A percentile compares a stretch with the other conserved stretches of the same genome.
These are phyloP conservation scores for Martes martes DNA, from an alignment of 2,113 vertebrate species.

Conservation along the genomic window DNA sequence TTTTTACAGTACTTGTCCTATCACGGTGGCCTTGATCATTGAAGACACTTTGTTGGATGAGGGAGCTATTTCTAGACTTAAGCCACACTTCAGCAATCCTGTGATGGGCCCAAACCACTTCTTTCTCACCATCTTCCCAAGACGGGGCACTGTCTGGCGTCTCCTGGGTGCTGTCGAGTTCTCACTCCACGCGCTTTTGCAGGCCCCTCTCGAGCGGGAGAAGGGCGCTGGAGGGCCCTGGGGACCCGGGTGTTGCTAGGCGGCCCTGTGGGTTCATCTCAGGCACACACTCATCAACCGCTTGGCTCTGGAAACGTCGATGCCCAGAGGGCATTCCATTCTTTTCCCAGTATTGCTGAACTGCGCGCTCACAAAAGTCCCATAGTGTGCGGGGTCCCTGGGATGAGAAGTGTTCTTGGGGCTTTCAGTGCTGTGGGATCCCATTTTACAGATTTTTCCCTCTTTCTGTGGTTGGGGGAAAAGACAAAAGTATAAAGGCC, in stretches of 20 bases:
- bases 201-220: not conserved
- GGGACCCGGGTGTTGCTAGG: not conserved
- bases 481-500: not conserved
- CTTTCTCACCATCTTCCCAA: not conserved
- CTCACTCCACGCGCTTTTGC: accelerated
- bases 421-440: not conserved
- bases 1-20: not conserved
- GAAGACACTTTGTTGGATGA: not conserved
- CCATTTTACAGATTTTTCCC: not conserved
- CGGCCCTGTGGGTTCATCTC: not conserved
- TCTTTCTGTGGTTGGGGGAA: not conserved
- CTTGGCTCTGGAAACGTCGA: not conserved
- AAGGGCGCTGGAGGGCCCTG: accelerated
- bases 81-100: not conserved
- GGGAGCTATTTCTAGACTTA: not conserved
- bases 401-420: not conserved
- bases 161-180: not conserved
- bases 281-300: not conserved
- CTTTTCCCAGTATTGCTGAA: not conserved
- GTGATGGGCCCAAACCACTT: not conserved
- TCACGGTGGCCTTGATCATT: not conserved
- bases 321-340: not conserved
- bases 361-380: not conserved
- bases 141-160: not conserved
- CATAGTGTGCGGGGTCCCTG: not conserved